These are phyloP conservation scores for Mastacembelus armatus DNA, from an alignment of 2,797 vertebrate genomes.

Conservation along the genomic window DNA sequence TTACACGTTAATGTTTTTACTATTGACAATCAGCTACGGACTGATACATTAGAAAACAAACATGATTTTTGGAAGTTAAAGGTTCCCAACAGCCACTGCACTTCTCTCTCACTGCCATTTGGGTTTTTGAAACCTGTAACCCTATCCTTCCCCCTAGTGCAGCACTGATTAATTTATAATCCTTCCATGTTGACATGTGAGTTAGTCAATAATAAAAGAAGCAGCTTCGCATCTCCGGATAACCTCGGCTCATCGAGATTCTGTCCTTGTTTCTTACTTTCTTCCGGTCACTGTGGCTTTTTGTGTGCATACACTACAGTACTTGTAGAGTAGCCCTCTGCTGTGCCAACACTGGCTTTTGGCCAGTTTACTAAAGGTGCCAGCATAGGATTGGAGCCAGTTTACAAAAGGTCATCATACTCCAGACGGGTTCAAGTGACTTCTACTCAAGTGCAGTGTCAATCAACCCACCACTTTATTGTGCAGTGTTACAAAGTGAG, in stretches of 20 bases:
- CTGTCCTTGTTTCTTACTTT: slow-evolving; percentile 24
- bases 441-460: slow-evolving; percentile 72
- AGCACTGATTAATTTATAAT: slow-evolving; percentile 21
- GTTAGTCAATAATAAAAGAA: slow-evolving; percentile 29
- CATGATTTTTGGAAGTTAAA: background rate
- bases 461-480: slow-evolving; percentile 53
- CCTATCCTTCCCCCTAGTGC: background rate
- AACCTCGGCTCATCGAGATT: slow-evolving; percentile 35
- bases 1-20: background rate
- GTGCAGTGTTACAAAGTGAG: slow-evolving; percentile 25
- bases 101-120: background rate
- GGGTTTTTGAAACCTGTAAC: background rate
- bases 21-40: background rate
- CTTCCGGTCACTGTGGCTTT: slow-evolving; percentile 44
- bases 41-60: background rate
- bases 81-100: background rate
- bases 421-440: slow-evolving; percentile 73
- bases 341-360: slow-evolving; percentile 57
- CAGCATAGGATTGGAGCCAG: slow-evolving; percentile 59
- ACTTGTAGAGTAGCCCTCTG: slow-evolving; percentile 27
- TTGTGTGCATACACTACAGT: slow-evolving; percentile 15
- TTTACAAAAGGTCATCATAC: slow-evolving; percentile 77
- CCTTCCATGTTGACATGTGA: slow-evolving; percentile 9
- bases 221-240: slow-evolving; percentile 13
- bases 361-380: slow-evolving; percentile 66